Evolutionary conservation across 2,113 vertebrate genomes (phyloP), one percentile per base, ranked within the genome.

Genomic region (Struthidea cinerea): DNA sequence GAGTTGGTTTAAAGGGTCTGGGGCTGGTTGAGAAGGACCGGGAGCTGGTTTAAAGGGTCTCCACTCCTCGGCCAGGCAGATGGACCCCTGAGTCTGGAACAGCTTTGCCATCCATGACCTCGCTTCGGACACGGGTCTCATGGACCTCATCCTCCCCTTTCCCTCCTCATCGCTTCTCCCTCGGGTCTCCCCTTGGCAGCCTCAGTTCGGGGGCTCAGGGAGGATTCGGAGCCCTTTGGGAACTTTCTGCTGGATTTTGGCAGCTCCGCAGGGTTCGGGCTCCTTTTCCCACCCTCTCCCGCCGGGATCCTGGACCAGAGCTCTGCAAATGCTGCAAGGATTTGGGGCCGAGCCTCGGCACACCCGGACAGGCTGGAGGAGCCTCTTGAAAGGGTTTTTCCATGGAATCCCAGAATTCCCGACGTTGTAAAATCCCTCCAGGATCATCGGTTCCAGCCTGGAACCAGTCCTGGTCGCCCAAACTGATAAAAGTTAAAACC

Each of bases 111-210:
- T 2, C 46, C 65, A 1, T 2, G 14, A 47, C 2, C 37, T 65
- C 3, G 11, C 50, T 49, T 44, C 7, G 20, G 61, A 35, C 11
- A 0, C 0, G 5, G 13, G 32, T 28, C n/a, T 12, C n/a, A 3
- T 24, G 33, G 55, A n/a, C 15, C 55, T n/a, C 55, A n/a, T 2
- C 68, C 10, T 23, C 17, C 27, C 7, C 9, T 23, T 9, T 22
- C 13, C 30, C 13, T 39, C n/a, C 80, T 16, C 32, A 5, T 3
- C 2, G 0, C 32, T 11, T 9, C 50, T 19, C 21, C 56, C 35
- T 32, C 28, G 0, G 0, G 16, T 11, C 6, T 5, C 1, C 20
- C 32, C 7, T 6, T 4, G 1, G 8, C 39, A 39, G 16, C 5
- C 16, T 19, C 64, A 24, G 22, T 10, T 19, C 7, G 4, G 7